Conservation (phyloP, 2,113 vertebrate species). For the Halcyon senegalensis region DNA sequence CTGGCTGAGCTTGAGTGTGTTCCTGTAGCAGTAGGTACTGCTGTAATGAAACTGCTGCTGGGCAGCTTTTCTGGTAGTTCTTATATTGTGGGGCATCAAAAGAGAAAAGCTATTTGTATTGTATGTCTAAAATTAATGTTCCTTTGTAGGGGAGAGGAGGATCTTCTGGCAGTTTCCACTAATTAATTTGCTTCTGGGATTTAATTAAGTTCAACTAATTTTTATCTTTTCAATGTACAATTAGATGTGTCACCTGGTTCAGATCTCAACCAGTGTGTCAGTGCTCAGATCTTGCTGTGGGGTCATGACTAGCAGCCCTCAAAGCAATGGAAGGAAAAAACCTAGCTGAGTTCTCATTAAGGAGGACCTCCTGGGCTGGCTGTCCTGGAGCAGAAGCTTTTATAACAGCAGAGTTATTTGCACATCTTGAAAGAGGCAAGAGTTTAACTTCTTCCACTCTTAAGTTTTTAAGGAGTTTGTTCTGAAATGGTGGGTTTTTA, state of each 20-base stretch:
- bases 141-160: not conserved
- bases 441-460: not conserved
- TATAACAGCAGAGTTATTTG: not conserved
- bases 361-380: not conserved
- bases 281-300: not conserved
- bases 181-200: conserved; percentile 26
- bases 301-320: not conserved
- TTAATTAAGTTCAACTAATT: not conserved
- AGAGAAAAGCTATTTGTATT: not conserved
- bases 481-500: not conserved
- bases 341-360: not conserved
- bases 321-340: not conserved
- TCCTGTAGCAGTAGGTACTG: not conserved
- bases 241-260: not conserved
- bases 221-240: not conserved
- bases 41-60: not conserved
- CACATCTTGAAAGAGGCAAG: not conserved
- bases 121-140: not conserved
- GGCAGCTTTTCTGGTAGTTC: not conserved
- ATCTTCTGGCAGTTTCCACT: not conserved
- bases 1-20: not conserved
- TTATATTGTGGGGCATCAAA: not conserved
- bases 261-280: not conserved
- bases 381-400: not conserved
- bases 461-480: not conserved